Percentiles rank a stretch among this genome's conserved stretches.
These are phyloP conservation scores for Xylota segnis DNA, from an alignment of 2,888 invertebrate species.

Conservation along the genomic window DNA sequence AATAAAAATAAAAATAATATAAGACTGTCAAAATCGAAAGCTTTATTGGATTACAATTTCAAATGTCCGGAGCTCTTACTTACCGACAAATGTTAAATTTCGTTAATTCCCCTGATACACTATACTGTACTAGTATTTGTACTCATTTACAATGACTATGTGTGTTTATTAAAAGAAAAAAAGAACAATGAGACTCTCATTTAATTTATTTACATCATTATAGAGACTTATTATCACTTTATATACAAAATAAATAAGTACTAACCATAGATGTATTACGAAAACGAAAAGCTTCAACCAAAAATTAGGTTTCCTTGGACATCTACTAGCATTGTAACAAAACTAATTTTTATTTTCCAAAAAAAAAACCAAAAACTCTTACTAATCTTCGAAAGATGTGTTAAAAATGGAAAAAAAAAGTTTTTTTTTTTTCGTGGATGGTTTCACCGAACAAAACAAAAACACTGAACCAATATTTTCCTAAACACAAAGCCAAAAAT, in stretches of 20 bases:
- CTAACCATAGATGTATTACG: constrained; percentile 48
- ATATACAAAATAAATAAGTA: constrained; percentile 55
- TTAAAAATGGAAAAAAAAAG: constrained; percentile 9
- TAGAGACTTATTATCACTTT: constrained; percentile 55
- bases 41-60: constrained; percentile 74
- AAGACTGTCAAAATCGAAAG: constrained; percentile 76
- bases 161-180: constrained; percentile 38
- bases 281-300: constrained; percentile 41
- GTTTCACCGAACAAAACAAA: constrained; percentile 66
- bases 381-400: constrained; percentile 11
- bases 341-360: not conserved
- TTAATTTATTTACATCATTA: constrained; percentile 53
- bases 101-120: constrained; percentile 39
- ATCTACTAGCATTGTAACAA: constrained; percentile 20
- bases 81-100: constrained; percentile 65
- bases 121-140: constrained; percentile 39
- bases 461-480: constrained; percentile 66
- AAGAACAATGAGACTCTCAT: constrained; percentile 35
- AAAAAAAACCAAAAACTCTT: constrained; percentile 12
- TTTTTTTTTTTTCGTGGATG: constrained; percentile 49
- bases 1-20: constrained; percentile 51
- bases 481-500: constrained; percentile 64
- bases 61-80: constrained; percentile 74
- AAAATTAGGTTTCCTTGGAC: constrained; percentile 71
- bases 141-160: constrained; percentile 59